These are phyloP conservation scores for Crotalus helleri DNA, from an alignment of 2,113 vertebrate species.

Conservation along the genomic window DNA sequence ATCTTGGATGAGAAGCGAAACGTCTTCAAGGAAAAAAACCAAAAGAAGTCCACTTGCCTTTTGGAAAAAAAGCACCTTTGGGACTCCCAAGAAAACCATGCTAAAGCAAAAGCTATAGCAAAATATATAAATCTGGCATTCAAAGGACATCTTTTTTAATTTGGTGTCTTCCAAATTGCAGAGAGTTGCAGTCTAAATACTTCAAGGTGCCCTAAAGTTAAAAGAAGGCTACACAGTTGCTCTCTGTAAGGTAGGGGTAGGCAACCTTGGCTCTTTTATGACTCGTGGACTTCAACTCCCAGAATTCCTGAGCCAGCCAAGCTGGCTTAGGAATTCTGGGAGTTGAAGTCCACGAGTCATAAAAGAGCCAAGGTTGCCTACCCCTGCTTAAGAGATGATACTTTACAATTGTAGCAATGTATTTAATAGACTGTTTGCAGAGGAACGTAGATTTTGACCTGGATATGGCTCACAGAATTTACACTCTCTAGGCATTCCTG, in stretches of 20 bases:
- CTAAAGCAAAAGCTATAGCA: background rate
- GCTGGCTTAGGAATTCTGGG: too few species aligned
- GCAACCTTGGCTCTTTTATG: too few species aligned
- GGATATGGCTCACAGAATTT: background rate
- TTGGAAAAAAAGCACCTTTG: too few species aligned
- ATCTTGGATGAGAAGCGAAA: too few species aligned
- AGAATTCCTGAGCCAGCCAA: too few species aligned
- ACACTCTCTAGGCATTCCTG: background rate
- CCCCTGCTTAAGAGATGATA: background rate
- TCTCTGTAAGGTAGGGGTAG: background rate
- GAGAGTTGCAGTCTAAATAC: background rate
- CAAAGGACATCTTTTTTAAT: background rate
- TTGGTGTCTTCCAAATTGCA: background rate
- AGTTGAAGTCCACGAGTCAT: too few species aligned
- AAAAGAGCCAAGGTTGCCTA: too few species aligned
- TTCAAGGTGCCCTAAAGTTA: background rate
- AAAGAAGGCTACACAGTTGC: background rate
- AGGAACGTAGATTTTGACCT: background rate
- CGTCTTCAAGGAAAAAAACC: too few species aligned
- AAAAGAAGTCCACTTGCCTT: too few species aligned
- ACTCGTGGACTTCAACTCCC: too few species aligned
- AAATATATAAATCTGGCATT: background rate
- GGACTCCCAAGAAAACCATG: background rate
- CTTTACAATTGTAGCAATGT: background rate
- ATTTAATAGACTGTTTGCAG: background rate